Conservation (phyloP, 2,888 invertebrate genomes). For the Coleophora flavipennella region DNA sequence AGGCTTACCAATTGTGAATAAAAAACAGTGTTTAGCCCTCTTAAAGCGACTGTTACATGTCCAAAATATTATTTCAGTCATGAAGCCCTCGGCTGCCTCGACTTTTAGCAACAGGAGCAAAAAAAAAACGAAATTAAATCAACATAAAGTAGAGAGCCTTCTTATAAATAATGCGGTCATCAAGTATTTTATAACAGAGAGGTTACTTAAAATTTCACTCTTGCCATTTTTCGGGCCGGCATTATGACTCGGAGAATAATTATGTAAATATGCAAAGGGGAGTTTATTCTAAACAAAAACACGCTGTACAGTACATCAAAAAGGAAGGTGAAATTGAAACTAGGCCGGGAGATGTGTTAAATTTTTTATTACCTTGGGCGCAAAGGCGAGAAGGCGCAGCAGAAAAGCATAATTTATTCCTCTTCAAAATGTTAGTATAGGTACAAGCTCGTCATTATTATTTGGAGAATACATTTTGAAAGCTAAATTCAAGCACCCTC, state of each 20-base stretch:
- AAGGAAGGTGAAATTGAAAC: constrained; percentile 21
- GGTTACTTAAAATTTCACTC: constrained; percentile 33
- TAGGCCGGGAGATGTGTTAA: constrained; percentile 14
- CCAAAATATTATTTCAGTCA: constrained; percentile 7
- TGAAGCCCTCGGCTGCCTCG: constrained; percentile 16
- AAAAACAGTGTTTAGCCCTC: background rate
- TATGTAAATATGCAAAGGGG: constrained; percentile 31
- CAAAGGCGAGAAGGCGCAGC: too few species aligned
- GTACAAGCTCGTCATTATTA: too few species aligned
- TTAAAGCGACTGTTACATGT: background rate
- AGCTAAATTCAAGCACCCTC: too few species aligned
- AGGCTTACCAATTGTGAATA: too few species aligned
- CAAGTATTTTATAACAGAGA: constrained; percentile 23
- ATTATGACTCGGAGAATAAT: constrained; percentile 32
- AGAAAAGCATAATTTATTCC: constrained; percentile 10
- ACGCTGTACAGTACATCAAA: constrained; percentile 17
- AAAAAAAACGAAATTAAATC: constrained; percentile 30
- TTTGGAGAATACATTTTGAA: too few species aligned
- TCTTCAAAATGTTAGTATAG: too few species aligned
- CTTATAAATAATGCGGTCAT: constrained; percentile 41
- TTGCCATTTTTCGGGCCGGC: constrained; percentile 22
- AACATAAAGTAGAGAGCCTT: constrained; percentile 27
- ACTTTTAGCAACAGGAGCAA: constrained; percentile 20
- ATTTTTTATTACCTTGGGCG: constrained; percentile 9
- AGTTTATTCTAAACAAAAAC: constrained; percentile 19